phyloP scores from a whole-genome alignment of 2,888 invertebrate genomes.

The Xylophagus ater region DNA sequence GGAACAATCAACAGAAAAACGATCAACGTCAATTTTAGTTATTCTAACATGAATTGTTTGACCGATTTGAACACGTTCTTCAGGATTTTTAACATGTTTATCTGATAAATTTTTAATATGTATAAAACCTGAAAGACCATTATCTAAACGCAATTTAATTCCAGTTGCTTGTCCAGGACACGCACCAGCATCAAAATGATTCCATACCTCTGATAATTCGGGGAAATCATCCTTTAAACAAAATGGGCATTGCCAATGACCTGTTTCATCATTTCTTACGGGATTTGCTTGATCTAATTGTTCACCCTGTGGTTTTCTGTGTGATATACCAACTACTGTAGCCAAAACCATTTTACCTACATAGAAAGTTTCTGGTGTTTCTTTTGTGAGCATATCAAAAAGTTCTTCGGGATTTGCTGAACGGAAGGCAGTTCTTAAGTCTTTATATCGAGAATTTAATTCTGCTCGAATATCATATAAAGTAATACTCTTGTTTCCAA shows the following conservation, averaged over 20 bases:
- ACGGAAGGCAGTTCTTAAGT: constrained; percentile 65
- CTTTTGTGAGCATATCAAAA: constrained; percentile 93
- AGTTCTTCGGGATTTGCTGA: constrained; percentile 76
- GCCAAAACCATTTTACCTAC: constrained; percentile 78
- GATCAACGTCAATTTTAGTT: constrained; percentile 90
- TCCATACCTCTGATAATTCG: constrained; percentile 95
- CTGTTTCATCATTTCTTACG: constrained; percentile 85
- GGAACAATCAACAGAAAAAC: constrained; percentile 88
- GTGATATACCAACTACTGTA: constrained; percentile 69
- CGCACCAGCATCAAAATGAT: constrained; percentile 90
- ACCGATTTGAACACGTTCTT: constrained; percentile 76
- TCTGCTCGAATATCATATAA: constrained; percentile 95
- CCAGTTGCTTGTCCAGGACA: constrained; percentile 96
- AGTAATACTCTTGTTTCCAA: constrained; percentile 84
- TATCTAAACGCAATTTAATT: constrained; percentile 79
- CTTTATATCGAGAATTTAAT: constrained; percentile 86
- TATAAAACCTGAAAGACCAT: constrained; percentile 85
- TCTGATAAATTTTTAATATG: constrained; percentile 90
- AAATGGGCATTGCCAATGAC: constrained; percentile 95
- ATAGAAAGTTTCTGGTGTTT: constrained; percentile 87
- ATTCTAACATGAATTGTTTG: constrained; percentile 81
- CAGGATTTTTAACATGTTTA: constrained; percentile 84
- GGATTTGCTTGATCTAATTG: constrained; percentile 94
- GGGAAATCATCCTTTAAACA: constrained; percentile 93
- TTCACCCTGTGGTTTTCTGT: constrained; percentile 82